Evolutionary conservation across 2,113 vertebrate genomes (phyloP).

Genomic region (Rhinolophus ferrumequinum): DNA sequence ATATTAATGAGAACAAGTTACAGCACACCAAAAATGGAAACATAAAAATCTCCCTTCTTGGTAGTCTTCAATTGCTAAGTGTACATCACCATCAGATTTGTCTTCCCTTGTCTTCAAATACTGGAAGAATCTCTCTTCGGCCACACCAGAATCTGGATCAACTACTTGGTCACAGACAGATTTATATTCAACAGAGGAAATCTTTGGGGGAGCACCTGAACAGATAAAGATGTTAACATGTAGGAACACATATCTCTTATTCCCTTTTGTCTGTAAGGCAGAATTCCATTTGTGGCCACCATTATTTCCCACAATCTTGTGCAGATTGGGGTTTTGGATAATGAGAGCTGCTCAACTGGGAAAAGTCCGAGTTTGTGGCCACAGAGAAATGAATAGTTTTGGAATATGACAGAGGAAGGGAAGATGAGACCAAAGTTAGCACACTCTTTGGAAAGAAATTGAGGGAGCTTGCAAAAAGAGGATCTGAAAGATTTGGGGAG

Average conservation of each 20-base stretch:
- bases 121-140: not conserved
- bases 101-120: not conserved
- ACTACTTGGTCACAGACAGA: not conserved
- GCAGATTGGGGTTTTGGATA: not conserved
- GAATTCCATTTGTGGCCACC: not conserved
- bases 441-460: not conserved
- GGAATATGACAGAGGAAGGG: not conserved
- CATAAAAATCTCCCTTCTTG: not conserved
- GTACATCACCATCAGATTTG: not conserved
- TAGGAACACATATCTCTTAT: not conserved
- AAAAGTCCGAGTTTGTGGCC: not conserved
- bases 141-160: not conserved
- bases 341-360: not conserved
- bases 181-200: not conserved
- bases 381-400: not conserved
- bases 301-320: not conserved
- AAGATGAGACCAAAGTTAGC: not conserved
- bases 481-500: not conserved
- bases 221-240: not conserved
- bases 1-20: not conserved
- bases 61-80: not conserved
- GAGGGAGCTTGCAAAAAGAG: not conserved
- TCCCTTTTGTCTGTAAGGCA: not conserved
- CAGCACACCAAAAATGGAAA: not conserved
- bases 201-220: not conserved